Base-by-base conservation (phyloP, 1,140 invertebrate genomes). In the Sitobion miscanthi region DNA sequence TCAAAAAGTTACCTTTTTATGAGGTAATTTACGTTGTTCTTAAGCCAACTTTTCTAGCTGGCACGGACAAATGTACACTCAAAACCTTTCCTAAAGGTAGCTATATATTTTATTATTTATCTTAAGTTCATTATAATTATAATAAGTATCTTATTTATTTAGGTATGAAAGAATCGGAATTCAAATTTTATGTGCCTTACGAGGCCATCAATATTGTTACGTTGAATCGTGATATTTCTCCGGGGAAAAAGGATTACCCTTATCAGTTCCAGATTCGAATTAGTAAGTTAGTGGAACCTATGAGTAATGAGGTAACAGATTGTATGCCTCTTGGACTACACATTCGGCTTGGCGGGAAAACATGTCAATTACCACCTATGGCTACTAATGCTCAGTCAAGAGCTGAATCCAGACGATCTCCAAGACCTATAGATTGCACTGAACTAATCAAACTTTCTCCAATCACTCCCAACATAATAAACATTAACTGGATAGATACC, bases 321-420 rank as follows among this genome's bases (percentile, higher is more conserved):
- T 35, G 35, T 35, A 35, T 35, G 35, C 35, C 35, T 38, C 93
- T 94, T n/a, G 93, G 90, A 45, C 6, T 94, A 23, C 38, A 91
- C 6, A 85, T 94, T 42, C 83, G 93, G 47, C 0, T 94, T 25
- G n/a, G 45, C 45, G 17, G 47, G 0, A 91, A 87, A 62, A 42
- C 23, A 2, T 94, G 93, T 88, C 35, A 9, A 38, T 94, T 94
- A 21, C 93, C 93, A 49, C 89, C 90, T 54, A 91, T 25, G 54
- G 49, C 88, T 96, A 99, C 99, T 91, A 99, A 98, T 94, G 99
- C 99, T 95, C 99, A 99, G 95, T 98, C 98, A 25, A 98, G 98
- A 91, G 98, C 98, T 52, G 99, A 99, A 95, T 98, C 99, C 90
- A 99, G 99, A 96, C 96, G 99, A 94, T 99, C 99, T n/a, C 98